Conservation (phyloP, 2,797 vertebrate species). For the Phaenicophaeus curvirostris region DNA sequence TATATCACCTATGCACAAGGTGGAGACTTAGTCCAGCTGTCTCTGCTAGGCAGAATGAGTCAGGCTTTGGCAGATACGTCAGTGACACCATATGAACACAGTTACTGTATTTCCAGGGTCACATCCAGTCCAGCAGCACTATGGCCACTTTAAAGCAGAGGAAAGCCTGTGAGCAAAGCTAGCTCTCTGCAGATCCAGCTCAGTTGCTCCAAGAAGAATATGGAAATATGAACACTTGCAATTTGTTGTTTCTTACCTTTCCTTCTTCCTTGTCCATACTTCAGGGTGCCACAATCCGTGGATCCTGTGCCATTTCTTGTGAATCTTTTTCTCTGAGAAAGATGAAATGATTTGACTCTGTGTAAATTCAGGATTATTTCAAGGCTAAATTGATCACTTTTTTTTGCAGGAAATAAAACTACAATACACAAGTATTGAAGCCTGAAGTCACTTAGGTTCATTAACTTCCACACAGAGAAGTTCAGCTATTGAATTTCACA, state of each 20-base stretch:
- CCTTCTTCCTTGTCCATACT: not conserved
- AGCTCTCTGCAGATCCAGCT: not conserved
- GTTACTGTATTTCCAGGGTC: constrained; percentile 1
- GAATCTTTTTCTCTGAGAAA: not conserved
- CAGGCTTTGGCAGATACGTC: not conserved
- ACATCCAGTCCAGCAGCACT: not conserved
- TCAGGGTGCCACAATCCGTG: not conserved
- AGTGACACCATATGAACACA: not conserved
- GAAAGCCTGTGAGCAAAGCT: not conserved
- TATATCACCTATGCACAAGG: not conserved
- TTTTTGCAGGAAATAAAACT: not conserved
- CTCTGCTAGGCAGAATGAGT: not conserved
- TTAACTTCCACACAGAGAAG: not conserved
- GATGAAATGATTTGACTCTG: not conserved
- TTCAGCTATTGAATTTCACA: constrained; percentile 32
- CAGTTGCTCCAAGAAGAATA: not conserved
- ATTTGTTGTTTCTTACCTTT: not conserved
- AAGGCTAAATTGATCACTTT: not conserved
- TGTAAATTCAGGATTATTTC: not conserved
- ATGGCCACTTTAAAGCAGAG: accelerated
- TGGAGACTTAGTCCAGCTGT: not conserved
- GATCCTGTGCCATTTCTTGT: not conserved
- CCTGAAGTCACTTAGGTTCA: not conserved
- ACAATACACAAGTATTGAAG: not conserved
- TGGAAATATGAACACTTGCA: not conserved